A percentile compares a stretch with the other conserved stretches of the same genome.
Evolutionary conservation across 2,113 vertebrate genomes (phyloP).

Genomic region (Merops nubicus): DNA sequence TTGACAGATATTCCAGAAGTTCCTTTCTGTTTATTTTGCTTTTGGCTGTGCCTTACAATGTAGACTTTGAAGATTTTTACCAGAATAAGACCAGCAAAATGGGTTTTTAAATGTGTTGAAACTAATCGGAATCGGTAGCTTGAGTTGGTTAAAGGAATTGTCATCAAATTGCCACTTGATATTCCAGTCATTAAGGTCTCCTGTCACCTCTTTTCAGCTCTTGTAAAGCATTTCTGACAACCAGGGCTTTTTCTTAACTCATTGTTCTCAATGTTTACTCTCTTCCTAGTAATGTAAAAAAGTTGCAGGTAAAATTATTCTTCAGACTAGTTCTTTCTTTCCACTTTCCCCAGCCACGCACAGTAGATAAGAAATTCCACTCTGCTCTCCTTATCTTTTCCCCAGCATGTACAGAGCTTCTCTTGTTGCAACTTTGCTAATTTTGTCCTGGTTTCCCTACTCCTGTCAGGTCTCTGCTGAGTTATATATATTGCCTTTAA

Average conservation of each 20-base stretch:
- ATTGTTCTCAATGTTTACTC: neutral
- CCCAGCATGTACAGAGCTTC: neutral
- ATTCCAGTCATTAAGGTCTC: neutral
- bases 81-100: neutral
- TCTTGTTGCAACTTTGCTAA: neutral
- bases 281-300: neutral
- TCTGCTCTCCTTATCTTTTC: neutral
- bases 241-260: neutral
- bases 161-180: neutral
- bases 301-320: neutral
- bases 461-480: neutral
- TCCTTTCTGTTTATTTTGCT: neutral
- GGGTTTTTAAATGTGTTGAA: neutral
- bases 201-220: neutral
- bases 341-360: neutral
- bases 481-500: neutral
- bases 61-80: neutral
- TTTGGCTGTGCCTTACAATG: neutral
- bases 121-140: neutral
- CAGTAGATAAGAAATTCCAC: neutral
- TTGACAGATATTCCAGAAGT: neutral
- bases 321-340: neutral
- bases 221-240: neutral
- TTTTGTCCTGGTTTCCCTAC: neutral
- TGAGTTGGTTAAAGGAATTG: neutral